A percentile compares a stretch with the other conserved stretches of the same genome.
Evolutionary conservation across 2,797 vertebrate genomes (phyloP).

Genomic region (Rhynchonycteris naso): DNA sequence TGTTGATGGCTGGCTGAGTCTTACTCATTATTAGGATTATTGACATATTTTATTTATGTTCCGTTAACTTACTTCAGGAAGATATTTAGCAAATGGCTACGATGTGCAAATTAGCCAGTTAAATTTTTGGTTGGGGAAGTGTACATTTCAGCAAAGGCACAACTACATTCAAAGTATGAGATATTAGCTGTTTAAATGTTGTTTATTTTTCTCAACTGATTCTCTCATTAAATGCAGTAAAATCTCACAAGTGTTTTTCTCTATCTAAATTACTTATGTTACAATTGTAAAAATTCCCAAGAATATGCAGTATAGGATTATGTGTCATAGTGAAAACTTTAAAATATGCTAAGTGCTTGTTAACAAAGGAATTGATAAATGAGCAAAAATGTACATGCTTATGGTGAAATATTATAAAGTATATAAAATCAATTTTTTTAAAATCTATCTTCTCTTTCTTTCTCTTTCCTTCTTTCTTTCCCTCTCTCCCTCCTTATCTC

Average conservation of each 20-base stretch:
- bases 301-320: constrained; percentile 1
- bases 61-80: background rate
- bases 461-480: background rate
- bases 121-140: background rate
- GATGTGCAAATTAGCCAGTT: background rate
- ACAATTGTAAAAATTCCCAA: constrained; percentile 35
- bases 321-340: background rate
- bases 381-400: background rate
- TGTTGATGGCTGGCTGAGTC: background rate
- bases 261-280: constrained; percentile 51
- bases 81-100: background rate
- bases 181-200: background rate
- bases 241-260: constrained; percentile 55
- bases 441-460: background rate
- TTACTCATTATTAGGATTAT: background rate
- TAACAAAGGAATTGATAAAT: constrained; percentile 53
- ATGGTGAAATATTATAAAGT: background rate
- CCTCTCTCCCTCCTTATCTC: background rate
- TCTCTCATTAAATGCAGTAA: background rate
- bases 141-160: background rate
- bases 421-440: background rate
- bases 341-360: constrained; percentile 51
- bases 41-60: background rate
- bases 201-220: constrained; percentile 8
- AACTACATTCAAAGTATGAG: background rate